Conservation (phyloP, 2,113 vertebrate species). For the Lycocorax pyrrhopterus region DNA sequence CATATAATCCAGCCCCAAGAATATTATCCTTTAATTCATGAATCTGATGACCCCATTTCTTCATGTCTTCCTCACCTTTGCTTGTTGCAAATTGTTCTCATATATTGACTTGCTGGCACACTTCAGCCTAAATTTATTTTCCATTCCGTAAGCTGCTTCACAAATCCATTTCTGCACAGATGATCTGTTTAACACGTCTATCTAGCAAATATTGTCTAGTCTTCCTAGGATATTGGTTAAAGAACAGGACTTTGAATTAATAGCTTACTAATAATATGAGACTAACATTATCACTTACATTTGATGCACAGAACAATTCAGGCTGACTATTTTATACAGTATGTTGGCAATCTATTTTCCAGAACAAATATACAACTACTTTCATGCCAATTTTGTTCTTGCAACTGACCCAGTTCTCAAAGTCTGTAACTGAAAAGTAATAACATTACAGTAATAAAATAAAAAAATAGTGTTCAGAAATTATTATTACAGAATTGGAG, state of each 20-base stretch:
- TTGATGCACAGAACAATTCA: neutral
- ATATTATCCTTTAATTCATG: neutral
- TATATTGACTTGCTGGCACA: constrained; percentile 39
- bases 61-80: constrained; percentile 47
- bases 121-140: constrained; percentile 51
- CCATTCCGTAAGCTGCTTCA: constrained; percentile 28
- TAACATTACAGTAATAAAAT: constrained; percentile 49
- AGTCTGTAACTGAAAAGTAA: constrained; percentile 47
- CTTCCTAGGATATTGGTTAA: constrained; percentile 8
- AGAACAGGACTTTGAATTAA: neutral
- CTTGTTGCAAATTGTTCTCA: constrained; percentile 39
- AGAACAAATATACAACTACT: constrained; percentile 50
- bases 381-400: constrained; percentile 43
- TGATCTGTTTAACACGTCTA: constrained; percentile 15
- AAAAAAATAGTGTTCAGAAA: constrained; percentile 56
- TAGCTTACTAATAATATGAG: neutral
- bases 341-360: constrained; percentile 39
- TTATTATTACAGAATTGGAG: constrained; percentile 49
- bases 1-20: neutral
- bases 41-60: constrained; percentile 18
- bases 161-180: constrained; percentile 19
- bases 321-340: constrained; percentile 8
- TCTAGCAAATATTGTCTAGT: constrained; percentile 15
- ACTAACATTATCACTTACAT: constrained; percentile 1
- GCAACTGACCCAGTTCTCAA: constrained; percentile 56